Base-by-base conservation (phyloP, 1,140 invertebrate species). In the Pseudachorutes palmiensis region DNA sequence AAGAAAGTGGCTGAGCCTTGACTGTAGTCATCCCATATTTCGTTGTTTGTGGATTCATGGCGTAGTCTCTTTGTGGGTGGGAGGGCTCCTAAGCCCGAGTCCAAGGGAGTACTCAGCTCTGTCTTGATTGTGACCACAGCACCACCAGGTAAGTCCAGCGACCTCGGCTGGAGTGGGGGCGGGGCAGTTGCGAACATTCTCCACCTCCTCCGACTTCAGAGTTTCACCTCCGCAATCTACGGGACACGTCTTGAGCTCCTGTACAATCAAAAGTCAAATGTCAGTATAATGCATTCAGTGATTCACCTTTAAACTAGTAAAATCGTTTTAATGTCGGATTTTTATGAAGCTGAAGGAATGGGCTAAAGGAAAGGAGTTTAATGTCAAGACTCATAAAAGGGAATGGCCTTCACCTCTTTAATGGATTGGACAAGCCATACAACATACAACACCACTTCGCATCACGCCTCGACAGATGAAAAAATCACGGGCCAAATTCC, bases 31-130 rank as follows among this genome's bases (percentile, higher is more conserved):
- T 65, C 70, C 70, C 70, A 71, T 22, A 55, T 55, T 57, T 71
- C 70, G 55, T 71, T 71, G 41, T 63, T 71, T 19, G 70, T 69
- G 26, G 70, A 71, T 32, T 71, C 70, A 67, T 71, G 70, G 51
- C 70, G 45, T 32, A 71, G 58, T 66, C 65, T 57, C 58, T 71
- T 71, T n/a, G 70, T 33, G 29, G 70, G 70, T 60, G 67, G 70
- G 48, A 68, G 61, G 59, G 64, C 70, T 33, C 49, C 64, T 14
- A 62, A 41, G 30, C 32, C 31, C 59, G 36, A 48, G 12, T 62
- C 36, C 22, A 32, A 32, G 49, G 33, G 36, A 31, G 22, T 51
- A 66, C 41, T 60, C 30, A 26, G 64, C n/a, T 61, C 70, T 9
- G 64, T 69, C 48, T 71, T 71, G 30, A 71, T 67, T 51, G 70